Conservation (phyloP, 2,888 invertebrate genomes). For the Steinernema carpocapsae region DNA sequence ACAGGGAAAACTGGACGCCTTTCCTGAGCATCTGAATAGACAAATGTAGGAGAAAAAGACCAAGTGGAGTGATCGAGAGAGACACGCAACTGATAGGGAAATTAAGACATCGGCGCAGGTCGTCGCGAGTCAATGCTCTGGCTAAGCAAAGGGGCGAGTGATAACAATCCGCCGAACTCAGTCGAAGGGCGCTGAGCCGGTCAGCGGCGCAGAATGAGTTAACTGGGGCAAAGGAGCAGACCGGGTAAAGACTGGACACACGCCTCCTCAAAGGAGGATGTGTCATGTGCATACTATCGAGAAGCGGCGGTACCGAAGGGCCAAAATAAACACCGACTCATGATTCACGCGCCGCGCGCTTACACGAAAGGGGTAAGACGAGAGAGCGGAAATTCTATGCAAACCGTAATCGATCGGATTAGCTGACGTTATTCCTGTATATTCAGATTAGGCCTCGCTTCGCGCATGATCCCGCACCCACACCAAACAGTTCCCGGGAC, state of each 20-base stretch:
- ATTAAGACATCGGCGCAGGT: conserved; percentile 9
- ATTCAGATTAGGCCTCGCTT: conserved; percentile 27
- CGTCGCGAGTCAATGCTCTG: background rate
- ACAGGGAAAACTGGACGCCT: background rate
- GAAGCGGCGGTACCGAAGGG: conserved; percentile 29
- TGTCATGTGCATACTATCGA: conserved; percentile 32
- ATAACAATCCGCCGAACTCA: conserved; percentile 21
- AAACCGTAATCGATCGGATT: conserved; percentile 33
- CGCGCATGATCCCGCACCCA: conserved; percentile 14
- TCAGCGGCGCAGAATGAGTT: background rate
- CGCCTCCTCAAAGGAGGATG: conserved; percentile 31
- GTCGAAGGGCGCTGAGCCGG: background rate
- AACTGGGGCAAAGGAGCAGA: background rate
- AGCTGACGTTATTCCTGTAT: conserved; percentile 33
- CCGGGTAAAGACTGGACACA: background rate
- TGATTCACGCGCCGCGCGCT: conserved; percentile 29
- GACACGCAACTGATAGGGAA: conserved; percentile 10
- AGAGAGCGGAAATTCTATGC: conserved; percentile 17
- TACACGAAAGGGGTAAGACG: conserved; percentile 27
- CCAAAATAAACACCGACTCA: conserved; percentile 35
- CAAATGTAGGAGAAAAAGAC: background rate
- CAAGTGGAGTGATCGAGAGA: background rate
- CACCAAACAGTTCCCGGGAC: background rate
- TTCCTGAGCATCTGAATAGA: background rate
- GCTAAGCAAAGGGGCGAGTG: conserved; percentile 15